A percentile compares a stretch with the other conserved stretches of the same genome.
These are phyloP conservation scores for Phyllotreta striolata DNA, from an alignment of 2,888 invertebrate genomes.

Conservation along the genomic window DNA sequence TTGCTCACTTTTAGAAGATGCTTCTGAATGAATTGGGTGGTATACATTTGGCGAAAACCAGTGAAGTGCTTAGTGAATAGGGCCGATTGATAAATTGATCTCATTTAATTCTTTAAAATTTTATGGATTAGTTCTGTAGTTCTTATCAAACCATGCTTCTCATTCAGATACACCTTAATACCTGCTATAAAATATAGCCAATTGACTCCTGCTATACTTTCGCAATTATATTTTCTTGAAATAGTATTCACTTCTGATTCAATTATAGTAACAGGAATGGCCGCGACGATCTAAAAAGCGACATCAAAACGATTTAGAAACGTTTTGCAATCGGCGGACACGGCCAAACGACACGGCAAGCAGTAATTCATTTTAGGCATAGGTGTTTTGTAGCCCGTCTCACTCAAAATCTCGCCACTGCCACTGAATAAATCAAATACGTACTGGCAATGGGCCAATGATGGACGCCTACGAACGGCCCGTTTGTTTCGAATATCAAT, in stretches of 20 bases:
- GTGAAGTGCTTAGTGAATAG: no score
- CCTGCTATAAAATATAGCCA: no score
- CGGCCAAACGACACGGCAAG: conserved; percentile 56
- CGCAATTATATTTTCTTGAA: conserved; percentile 25
- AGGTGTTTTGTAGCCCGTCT: conserved; percentile 57
- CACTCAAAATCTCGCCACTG: conserved; percentile 56
- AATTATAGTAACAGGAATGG: conserved; percentile 54
- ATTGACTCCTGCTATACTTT: no score
- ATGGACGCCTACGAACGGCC: conserved; percentile 39
- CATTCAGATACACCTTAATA: no score
- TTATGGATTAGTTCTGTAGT: no score
- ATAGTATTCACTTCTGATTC: conserved; percentile 46
- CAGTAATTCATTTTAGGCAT: conserved; percentile 56
- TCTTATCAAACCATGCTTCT: no score
- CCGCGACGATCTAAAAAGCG: conserved; percentile 52
- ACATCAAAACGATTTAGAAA: conserved; percentile 57
- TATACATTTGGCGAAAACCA: conserved; percentile 1
- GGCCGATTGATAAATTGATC: no score
- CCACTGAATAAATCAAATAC: conserved; percentile 56
- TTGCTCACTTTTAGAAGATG: conserved; percentile 3
- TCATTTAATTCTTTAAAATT: no score
- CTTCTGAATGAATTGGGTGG: neutral
- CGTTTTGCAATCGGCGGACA: conserved; percentile 58
- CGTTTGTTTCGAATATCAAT: conserved; percentile 37
- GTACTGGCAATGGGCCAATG: conserved; percentile 52